Evolutionary conservation across 2,113 vertebrate genomes (phyloP).

Genomic region (Elephas maximus): DNA sequence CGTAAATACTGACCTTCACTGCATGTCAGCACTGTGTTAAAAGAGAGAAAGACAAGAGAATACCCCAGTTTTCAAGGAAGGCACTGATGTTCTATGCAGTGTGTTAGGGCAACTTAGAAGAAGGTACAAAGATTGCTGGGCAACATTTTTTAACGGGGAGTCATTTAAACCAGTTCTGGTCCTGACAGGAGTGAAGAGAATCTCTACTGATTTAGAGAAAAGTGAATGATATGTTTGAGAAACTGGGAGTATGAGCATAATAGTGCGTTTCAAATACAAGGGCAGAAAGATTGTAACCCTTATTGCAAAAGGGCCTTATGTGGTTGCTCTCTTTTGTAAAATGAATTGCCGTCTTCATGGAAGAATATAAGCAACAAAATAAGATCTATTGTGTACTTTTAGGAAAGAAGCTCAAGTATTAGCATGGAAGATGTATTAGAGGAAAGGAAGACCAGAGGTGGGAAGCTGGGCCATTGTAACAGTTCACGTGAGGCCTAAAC

Average conservation of each 20-base stretch:
- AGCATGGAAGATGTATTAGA: background rate
- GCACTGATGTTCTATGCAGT: background rate
- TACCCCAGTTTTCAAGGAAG: background rate
- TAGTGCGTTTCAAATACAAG: background rate
- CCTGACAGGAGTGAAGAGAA: background rate
- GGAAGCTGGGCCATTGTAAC: background rate
- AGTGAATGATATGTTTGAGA: background rate
- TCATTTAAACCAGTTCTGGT: background rate
- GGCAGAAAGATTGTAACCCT: background rate
- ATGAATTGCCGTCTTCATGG: background rate
- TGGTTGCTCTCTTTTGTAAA: slow-evolving; percentile 38
- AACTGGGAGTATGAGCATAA: background rate
- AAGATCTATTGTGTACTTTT: background rate
- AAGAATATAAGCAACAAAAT: background rate
- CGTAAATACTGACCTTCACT: background rate
- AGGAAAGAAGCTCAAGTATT: background rate
- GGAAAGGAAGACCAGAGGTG: background rate
- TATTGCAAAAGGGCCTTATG: background rate
- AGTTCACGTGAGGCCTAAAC: background rate
- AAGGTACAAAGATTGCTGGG: background rate
- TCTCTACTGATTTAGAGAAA: background rate
- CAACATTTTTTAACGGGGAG: background rate
- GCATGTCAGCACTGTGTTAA: background rate
- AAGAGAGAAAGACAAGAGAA: background rate
- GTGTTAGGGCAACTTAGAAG: background rate